A percentile compares a stretch with the other conserved stretches of the same genome.
Evolutionary conservation across 2,888 invertebrate species (phyloP).

Genomic region (Nymphalis urticae): DNA sequence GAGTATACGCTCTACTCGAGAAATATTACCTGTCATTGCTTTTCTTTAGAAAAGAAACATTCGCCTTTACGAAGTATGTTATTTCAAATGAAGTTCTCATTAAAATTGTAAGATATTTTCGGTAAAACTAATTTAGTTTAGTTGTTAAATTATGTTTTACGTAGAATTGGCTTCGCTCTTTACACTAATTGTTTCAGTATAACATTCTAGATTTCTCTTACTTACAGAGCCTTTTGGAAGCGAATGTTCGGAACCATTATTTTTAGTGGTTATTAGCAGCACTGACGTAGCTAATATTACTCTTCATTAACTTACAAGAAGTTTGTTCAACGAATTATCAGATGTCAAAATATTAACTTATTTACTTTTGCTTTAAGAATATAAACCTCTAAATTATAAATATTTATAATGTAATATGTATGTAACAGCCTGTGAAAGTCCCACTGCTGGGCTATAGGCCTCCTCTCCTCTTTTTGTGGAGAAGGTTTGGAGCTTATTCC

Average conservation of each 20-base stretch:
- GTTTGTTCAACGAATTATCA: too few relatives aligned
- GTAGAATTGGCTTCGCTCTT: slow-evolving; percentile 14
- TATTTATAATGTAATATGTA: too few relatives aligned
- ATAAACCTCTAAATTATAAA: too few relatives aligned
- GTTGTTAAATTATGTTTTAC: slow-evolving; percentile 42
- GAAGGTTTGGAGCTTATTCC: too few relatives aligned
- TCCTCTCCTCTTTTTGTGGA: too few relatives aligned
- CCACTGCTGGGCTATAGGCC: too few relatives aligned
- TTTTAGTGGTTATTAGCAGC: slow-evolving; percentile 6
- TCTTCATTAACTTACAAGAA: too few relatives aligned
- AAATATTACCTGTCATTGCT: too few relatives aligned
- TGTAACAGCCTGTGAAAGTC: too few relatives aligned
- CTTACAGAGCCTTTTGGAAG: slow-evolving; percentile 17
- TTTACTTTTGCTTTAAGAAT: too few relatives aligned
- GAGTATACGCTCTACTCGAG: too few relatives aligned
- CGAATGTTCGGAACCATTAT: slow-evolving; percentile 13
- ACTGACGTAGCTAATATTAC: slow-evolving; percentile 1
- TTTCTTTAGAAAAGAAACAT: background rate
- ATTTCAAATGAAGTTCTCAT: background rate
- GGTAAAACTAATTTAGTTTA: background rate
- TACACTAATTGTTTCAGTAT: slow-evolving; percentile 19
- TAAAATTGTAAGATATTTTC: background rate
- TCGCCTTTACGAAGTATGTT: background rate
- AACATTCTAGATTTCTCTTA: slow-evolving; percentile 16
- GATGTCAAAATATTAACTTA: too few relatives aligned